These are phyloP conservation scores for Cyclophora albipunctata DNA, from an alignment of 2,888 invertebrate genomes.

Conservation along the genomic window DNA sequence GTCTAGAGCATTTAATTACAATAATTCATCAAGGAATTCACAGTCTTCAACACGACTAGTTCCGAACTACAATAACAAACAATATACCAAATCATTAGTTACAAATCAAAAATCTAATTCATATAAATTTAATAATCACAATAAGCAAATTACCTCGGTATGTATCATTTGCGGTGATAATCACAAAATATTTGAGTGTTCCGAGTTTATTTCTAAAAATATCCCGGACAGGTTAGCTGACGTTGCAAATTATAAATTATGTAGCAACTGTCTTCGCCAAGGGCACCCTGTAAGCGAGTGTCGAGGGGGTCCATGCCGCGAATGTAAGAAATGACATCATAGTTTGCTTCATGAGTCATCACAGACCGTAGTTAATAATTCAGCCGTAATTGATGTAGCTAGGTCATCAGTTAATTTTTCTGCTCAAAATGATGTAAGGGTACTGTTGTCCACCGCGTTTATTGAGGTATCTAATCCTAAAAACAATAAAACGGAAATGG, in stretches of 20 bases:
- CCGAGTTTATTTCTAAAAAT: background rate
- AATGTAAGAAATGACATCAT: background rate
- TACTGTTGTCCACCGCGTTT: background rate
- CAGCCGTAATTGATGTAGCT: too few relatives aligned
- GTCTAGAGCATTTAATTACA: background rate
- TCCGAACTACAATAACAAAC: background rate
- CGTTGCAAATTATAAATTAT: background rate
- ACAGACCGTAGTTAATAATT: background rate
- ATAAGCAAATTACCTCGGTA: background rate
- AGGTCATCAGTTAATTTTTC: too few relatives aligned
- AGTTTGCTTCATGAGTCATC: background rate
- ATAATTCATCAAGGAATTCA: background rate
- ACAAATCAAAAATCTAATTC: background rate
- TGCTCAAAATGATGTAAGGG: background rate
- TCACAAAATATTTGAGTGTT: conserved; percentile 3
- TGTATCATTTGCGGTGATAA: background rate
- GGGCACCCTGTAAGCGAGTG: background rate
- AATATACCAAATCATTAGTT: background rate
- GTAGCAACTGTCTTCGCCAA: background rate
- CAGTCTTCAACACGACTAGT: background rate
- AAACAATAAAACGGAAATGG: background rate
- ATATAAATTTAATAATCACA: background rate
- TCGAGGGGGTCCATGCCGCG: background rate
- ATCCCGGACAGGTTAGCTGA: background rate
- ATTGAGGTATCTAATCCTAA: background rate